Base-by-base conservation (phyloP, 2,888 invertebrate species). In the Agriotes lineatus region DNA sequence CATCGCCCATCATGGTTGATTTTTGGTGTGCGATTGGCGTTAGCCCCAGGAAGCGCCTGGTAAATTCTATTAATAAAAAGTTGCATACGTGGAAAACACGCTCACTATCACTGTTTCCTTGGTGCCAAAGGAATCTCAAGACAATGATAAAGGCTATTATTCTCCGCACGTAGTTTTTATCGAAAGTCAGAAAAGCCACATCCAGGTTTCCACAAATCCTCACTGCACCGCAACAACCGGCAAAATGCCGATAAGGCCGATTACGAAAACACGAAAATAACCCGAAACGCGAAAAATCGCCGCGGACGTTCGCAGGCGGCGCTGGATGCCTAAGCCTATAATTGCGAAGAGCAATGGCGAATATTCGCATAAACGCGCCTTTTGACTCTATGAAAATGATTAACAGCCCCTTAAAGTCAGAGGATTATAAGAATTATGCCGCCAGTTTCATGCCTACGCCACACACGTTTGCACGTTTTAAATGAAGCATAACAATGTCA, bases 261-360 rank as follows among this genome's bases (percentile, higher is more conserved):
- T 85, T 87, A 87, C 86, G 86, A 87, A 87, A 87, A 86, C 85
- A 85, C 84, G 61, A 84, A 85, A 85, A 85, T 85, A 85, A 83
- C 84, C 83, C 84, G 84, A 83, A 80, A 57, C 20, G 16, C 54
- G 33, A 58, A 63, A 54, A 56, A 25, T 25, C 14, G 16, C 12
- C 14, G 19, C 33, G 25, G 25, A 25, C 7, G 3, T 25, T 25
- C 25, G 7, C 45, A 45, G 9, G 30, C 22, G 2, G 10, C n/a
- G n/a, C 25, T 3, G 20, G 33, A 30, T 22, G 14, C 44, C 16
- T 48, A 64, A 56, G 18, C 30, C 48, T 57, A 35, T 30, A 44
- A 63, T 63, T 63, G 44, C 52, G 35, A 54, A 14, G 39, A 44
- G 54, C 19, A 22, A 33, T 52, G 58, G 39, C 58, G 57, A 37